Percentiles rank a stretch among this genome's conserved stretches.
Evolutionary conservation across 2,888 invertebrate species (phyloP).

Genomic region (Allygus modestus): DNA sequence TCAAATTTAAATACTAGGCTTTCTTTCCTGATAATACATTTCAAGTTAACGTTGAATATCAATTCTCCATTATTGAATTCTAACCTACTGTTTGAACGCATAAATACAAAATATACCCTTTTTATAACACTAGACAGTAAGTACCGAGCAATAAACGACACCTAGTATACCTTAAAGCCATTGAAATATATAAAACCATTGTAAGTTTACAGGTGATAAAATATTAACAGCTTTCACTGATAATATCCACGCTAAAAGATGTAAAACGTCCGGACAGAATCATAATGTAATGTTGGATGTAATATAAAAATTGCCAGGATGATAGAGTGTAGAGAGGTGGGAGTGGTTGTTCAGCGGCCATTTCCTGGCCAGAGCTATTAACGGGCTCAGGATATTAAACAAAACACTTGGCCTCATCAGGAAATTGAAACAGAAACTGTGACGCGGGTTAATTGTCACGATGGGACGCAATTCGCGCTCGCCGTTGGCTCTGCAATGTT

Average conservation of each 20-base stretch:
- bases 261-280: not conserved
- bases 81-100: too few species aligned
- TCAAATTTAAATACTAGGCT: too few species aligned
- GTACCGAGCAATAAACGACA: not conserved
- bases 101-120: not conserved
- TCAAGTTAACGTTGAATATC: too few species aligned
- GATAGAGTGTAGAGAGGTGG: not conserved
- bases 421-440: constrained; percentile 54
- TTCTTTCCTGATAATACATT: too few species aligned
- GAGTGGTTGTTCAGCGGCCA: constrained; percentile 39
- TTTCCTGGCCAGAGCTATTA: constrained; percentile 54
- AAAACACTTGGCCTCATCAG: constrained; percentile 48
- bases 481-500: not conserved
- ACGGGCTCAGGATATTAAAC: constrained; percentile 56
- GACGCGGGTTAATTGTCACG: constrained; percentile 48
- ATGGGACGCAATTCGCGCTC: not conserved
- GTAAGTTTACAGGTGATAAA: not conserved
- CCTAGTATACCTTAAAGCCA: not conserved
- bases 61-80: too few species aligned
- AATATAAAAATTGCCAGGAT: not conserved
- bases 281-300: constrained; percentile 2
- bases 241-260: not conserved
- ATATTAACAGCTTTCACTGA: not conserved
- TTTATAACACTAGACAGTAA: not conserved
- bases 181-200: not conserved